Evolutionary conservation across 2,113 vertebrate genomes (phyloP).

Genomic region (Catharus bicknelli): DNA sequence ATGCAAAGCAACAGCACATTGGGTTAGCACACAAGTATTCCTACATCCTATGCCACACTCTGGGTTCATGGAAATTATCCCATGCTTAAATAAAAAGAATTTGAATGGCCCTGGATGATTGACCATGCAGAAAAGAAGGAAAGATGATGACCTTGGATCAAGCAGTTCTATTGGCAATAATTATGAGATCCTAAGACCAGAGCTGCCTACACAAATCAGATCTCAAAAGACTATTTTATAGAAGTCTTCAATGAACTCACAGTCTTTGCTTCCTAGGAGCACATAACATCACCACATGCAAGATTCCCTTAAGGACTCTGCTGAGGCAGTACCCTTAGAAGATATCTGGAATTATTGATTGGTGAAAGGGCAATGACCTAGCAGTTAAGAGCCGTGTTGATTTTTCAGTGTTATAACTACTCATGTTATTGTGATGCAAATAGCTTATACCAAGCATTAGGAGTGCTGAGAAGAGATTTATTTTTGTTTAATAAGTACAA

Average conservation of each 20-base stretch:
- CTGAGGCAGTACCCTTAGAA: background rate
- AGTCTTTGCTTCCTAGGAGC: background rate
- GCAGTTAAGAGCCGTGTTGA: background rate
- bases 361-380: background rate
- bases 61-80: background rate
- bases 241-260: background rate
- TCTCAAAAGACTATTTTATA: background rate
- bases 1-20: background rate
- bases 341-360: background rate
- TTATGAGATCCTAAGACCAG: background rate
- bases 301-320: background rate
- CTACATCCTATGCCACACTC: fast-evolving
- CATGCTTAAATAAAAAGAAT: background rate
- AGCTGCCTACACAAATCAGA: background rate
- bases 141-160: background rate
- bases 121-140: background rate
- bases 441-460: background rate
- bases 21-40: background rate
- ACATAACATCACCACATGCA: background rate
- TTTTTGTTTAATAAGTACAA: slow-evolving; percentile 8
- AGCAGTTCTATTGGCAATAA: background rate
- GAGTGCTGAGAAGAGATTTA: background rate
- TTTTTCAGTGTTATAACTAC: background rate
- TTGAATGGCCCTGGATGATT: background rate
- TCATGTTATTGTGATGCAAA: slow-evolving; percentile 11